Evolutionary conservation across 2,888 invertebrate species (phyloP).

Genomic region (Thyatira batis): DNA sequence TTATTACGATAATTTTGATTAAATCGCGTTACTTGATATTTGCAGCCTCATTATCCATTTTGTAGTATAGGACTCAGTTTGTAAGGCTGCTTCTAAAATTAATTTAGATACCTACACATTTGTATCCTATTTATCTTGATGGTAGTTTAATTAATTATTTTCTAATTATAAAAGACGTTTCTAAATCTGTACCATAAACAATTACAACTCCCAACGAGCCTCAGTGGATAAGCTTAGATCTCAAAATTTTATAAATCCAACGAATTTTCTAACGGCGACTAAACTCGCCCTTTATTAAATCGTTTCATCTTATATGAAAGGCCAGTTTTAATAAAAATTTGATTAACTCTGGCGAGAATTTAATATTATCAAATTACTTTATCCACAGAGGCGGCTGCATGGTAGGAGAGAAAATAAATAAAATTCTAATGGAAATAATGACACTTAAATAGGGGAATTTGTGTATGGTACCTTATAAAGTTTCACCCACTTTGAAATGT

Average conservation of each 20-base stretch:
- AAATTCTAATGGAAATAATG: slow-evolving; percentile 32
- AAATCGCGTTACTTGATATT: background rate
- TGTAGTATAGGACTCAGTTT: background rate
- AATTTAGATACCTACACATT: background rate
- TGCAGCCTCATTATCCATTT: background rate
- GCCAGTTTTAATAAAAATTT: slow-evolving; percentile 1
- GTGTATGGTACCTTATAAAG: slow-evolving; percentile 82
- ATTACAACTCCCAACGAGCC: slow-evolving; percentile 43
- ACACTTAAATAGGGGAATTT: slow-evolving; percentile 74
- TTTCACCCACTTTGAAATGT: slow-evolving; percentile 75
- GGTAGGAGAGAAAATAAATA: slow-evolving; percentile 60
- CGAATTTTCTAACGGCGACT: slow-evolving; percentile 4
- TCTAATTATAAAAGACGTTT: background rate
- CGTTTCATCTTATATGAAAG: background rate
- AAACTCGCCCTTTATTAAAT: slow-evolving; percentile 7
- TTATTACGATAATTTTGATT: background rate
- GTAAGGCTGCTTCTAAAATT: background rate
- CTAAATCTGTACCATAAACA: background rate
- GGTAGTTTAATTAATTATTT: background rate
- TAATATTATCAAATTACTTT: slow-evolving; percentile 24
- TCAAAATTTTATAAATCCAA: slow-evolving; percentile 27
- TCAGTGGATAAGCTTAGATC: slow-evolving; percentile 49
- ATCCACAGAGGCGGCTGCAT: slow-evolving; percentile 65
- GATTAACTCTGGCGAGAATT: slow-evolving; percentile 10
- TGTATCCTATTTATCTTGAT: background rate